Evolutionary conservation across 2,113 vertebrate genomes (phyloP), one percentile per base, ranked within the genome.

Genomic region (Catharus minimus): DNA sequence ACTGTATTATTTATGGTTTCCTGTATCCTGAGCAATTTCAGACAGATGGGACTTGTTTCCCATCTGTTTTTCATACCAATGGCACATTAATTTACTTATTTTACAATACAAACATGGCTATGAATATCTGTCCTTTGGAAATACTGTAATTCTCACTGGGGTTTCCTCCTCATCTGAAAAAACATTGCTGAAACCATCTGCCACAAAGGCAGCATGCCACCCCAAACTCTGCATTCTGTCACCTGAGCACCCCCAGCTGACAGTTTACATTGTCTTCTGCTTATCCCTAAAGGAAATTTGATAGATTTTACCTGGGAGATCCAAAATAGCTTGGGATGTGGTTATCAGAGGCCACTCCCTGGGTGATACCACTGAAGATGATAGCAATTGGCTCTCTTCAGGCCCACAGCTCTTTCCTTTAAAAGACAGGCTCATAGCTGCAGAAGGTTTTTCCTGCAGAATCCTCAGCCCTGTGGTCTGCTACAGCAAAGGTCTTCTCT

Each of bases 321-420:
- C 17, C 65, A 72, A 82, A 92, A 65, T 53, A 36, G 41, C 23
- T 50, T 57, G 61, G 50, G 50, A 65, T 15, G 1, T 72, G 50
- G 44, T 92, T 87, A 79, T n/a, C 4, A 2, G 32, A 85, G 74
- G 44, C 84, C 89, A 76, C 86, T 94, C 92, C 94, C 77, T 33
- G 22, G 0, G 2, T 57, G 83, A 75, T 72, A 65, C n/a, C 3
- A 5, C 53, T 75, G 74, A 43, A 73, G 71, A 18, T 62, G 71
- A 57, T 10, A 74, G 75, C 64, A 61, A 69, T 13, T 55, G 50
- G 33, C 17, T 82, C 4, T 57, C 50, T 61, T 46, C 46, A 46
- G 44, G 32, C 66, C 55, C 62, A 7, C 49, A 47, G 58, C 18
- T 76, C 44, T 50, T 64, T 43, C 23, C 58, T 85, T 91, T 92